A percentile compares a stretch with the other conserved stretches of the same genome.
Conservation (phyloP, 2,113 vertebrate species). For the Sarotherodon lohbergeri region DNA sequence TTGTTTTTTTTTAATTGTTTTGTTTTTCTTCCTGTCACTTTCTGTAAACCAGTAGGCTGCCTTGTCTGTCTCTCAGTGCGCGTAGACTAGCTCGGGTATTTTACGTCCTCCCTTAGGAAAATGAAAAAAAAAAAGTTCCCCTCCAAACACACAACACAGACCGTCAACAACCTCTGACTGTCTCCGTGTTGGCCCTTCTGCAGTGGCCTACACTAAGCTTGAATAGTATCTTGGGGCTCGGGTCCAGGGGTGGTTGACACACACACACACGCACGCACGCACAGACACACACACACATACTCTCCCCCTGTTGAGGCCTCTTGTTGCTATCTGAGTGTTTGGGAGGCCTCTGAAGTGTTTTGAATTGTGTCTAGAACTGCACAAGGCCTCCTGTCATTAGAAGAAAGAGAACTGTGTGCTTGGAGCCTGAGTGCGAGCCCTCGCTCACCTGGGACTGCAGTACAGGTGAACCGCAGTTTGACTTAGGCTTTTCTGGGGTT, state of each 20-base stretch:
- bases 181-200: constrained; percentile 22
- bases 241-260: neutral
- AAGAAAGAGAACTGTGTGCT: constrained; percentile 17
- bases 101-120: constrained; percentile 4
- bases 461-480: constrained; percentile 20
- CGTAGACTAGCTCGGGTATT: constrained; percentile 42
- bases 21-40: constrained; percentile 22
- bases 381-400: constrained; percentile 36
- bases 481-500: neutral
- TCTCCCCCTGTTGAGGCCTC: constrained; percentile 48
- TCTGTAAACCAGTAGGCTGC: constrained; percentile 55
- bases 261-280: neutral
- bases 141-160: neutral
- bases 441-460: neutral
- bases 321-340: constrained; percentile 47
- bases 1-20: neutral
- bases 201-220: neutral
- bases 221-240: neutral
- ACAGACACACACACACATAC: constrained; percentile 1
- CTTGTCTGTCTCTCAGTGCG: constrained; percentile 45
- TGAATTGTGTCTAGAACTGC: constrained; percentile 35
- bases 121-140: neutral
- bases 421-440: neutral
- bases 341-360: constrained; percentile 42
- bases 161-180: neutral